Conservation (phyloP, 2,113 vertebrate genomes). For the Alces alces region DNA sequence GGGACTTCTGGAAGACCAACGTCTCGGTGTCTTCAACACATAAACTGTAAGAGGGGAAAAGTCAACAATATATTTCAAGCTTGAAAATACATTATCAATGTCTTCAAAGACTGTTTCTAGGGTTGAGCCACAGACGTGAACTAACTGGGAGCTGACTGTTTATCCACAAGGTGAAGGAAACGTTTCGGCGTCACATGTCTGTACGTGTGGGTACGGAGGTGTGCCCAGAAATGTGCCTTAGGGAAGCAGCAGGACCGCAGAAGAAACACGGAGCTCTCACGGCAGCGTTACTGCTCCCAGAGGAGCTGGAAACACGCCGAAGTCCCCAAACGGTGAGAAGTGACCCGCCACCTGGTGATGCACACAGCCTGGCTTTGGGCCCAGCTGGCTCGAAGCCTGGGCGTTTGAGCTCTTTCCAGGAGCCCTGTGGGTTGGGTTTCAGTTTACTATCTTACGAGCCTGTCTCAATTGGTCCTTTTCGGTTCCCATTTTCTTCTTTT, state of each 20-base stretch:
- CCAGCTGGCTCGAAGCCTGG: not conserved
- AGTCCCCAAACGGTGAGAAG: not conserved
- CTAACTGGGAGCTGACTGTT: not conserved
- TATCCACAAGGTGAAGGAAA: not conserved
- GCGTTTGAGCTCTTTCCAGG: not conserved
- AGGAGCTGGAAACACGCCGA: not conserved
- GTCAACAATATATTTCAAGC: not conserved
- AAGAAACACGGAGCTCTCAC: not conserved
- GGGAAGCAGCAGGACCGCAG: rapidly evolving
- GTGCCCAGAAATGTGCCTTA: not conserved
- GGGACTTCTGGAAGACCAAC: not conserved
- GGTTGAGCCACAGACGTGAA: not conserved
- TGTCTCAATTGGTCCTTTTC: not conserved
- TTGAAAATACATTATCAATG: not conserved
- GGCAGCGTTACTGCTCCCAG: rapidly evolving
- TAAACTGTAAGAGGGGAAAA: not conserved
- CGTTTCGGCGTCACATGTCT: too few relatives aligned
- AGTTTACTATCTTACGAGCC: not conserved
- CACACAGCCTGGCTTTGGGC: not conserved
- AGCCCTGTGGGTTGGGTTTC: not conserved
- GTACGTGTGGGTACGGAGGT: rapidly evolving
- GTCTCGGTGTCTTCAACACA: too few relatives aligned
- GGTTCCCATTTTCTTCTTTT: not conserved
- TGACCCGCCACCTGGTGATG: rapidly evolving
- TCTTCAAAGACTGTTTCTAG: not conserved